Base-by-base conservation (phyloP, 1,140 invertebrate genomes). In the Ooceraea biroi region DNA sequence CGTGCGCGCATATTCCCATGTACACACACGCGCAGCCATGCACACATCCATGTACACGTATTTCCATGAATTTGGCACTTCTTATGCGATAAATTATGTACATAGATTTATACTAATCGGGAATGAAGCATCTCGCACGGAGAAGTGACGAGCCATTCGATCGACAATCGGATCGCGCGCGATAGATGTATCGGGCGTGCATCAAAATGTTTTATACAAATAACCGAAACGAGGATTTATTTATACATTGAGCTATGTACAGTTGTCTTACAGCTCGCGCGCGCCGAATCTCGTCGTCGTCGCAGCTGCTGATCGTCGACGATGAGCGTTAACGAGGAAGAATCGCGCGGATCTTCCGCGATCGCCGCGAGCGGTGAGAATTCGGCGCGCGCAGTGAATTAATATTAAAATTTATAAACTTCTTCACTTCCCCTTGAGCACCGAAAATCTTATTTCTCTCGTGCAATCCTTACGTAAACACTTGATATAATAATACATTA, bases 161-260 rank as follows among this genome's bases (percentile, higher is more conserved):
- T 48, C 36, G 52, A 50, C 85, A 60, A 72, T 83, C 76, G 76
- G 17, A 69, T 46, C 74, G 63, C 63, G 58, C 68, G 77, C 74
- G 55, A 63, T 73, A 61, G 66, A 41, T 60, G 60, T 61, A 52
- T 83, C 48, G 73, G 65, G 36, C 66, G 48, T 65, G 76, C 61
- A 74, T 80, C 61, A 89, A 86, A 90, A 89, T 87, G 74, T 90
- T 90, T 80, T 91, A 90, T 92, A 92, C 90, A 91, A 82, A 55
- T 80, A 89, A 90, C 61, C 82, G 27, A 91, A 91, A 88, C 60
- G 61, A 90, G 89, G 50, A 73, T 91, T 92, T 92, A 73, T 91
- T 92, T 92, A 88, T 92, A 92, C 91, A 92, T 88, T 87, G 72
- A 91, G 76, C 88, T 92, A 92, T 92, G 82, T 92, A 92, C 92